phyloP scores from a whole-genome alignment of 2,797 vertebrate species.

The Sebastiscus albofasciatus region DNA sequence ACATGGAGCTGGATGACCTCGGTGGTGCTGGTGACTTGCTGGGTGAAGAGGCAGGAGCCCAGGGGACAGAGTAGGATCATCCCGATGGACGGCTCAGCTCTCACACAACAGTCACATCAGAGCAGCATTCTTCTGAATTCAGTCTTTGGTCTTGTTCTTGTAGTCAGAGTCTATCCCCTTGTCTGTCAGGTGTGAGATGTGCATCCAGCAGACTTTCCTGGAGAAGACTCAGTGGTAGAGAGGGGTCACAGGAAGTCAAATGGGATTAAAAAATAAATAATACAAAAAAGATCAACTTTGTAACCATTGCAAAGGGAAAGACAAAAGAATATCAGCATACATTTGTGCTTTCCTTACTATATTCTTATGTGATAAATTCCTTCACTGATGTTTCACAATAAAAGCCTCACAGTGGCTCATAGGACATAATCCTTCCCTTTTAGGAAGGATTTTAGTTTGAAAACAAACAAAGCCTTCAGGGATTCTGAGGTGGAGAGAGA shows the following conservation, averaged over 20 bases:
- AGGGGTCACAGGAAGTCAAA: too few relatives aligned
- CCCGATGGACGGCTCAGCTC: background rate
- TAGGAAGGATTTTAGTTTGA: background rate
- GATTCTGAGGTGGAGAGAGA: background rate
- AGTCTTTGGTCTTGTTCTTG: too few relatives aligned
- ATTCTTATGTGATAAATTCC: too few relatives aligned
- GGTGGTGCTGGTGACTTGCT: background rate
- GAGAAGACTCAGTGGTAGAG: too few relatives aligned
- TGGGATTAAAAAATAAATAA: too few relatives aligned
- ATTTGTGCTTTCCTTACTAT: too few relatives aligned
- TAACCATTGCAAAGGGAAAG: too few relatives aligned
- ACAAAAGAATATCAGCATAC: too few relatives aligned
- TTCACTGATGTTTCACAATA: background rate
- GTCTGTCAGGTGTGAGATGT: too few relatives aligned
- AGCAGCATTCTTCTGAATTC: background rate
- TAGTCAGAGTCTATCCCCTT: too few relatives aligned
- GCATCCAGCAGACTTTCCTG: too few relatives aligned
- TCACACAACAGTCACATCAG: background rate
- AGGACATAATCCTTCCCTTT: background rate
- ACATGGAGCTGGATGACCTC: background rate
- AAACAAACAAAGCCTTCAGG: background rate
- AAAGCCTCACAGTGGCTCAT: background rate
- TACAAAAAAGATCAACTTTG: too few relatives aligned
- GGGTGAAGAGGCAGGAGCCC: background rate
- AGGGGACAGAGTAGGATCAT: background rate